These are phyloP conservation scores for Pseudomyrmex flavicornis DNA, from an alignment of 1,140 invertebrate genomes.

Conservation along the genomic window DNA sequence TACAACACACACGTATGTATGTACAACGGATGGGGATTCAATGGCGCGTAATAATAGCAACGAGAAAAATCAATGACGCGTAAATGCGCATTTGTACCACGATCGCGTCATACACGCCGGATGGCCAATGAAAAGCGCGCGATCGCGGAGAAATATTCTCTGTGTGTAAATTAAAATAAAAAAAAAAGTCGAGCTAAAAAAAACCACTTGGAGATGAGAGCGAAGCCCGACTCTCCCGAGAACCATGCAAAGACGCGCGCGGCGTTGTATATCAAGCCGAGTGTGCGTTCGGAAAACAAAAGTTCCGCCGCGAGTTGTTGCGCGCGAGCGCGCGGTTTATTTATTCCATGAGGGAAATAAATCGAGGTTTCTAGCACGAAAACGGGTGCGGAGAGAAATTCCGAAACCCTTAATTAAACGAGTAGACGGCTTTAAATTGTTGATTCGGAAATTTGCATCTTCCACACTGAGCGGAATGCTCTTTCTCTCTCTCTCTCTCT, in stretches of 20 bases:
- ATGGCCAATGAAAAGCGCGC: background rate
- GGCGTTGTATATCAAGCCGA: too few species aligned
- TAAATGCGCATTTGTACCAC: constrained; percentile 27
- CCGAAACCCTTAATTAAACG: constrained; percentile 55
- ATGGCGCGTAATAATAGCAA: constrained; percentile 45
- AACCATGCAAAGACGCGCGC: background rate
- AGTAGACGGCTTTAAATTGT: constrained; percentile 47
- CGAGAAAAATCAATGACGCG: constrained; percentile 47
- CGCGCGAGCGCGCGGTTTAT: constrained; percentile 26
- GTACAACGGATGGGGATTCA: constrained; percentile 43
- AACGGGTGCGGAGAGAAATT: constrained; percentile 24
- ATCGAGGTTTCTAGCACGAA: constrained; percentile 31
- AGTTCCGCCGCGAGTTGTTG: background rate
- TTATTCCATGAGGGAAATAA: constrained; percentile 17
- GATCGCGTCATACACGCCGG: background rate
- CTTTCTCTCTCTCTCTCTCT: background rate
- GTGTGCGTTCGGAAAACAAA: too few species aligned
- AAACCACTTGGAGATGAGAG: too few species aligned
- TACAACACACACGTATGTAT: background rate
- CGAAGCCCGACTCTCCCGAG: background rate
- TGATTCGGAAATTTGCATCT: constrained; percentile 58
- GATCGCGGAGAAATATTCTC: background rate
- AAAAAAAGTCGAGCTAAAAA: background rate
- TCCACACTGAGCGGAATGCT: constrained; percentile 8
- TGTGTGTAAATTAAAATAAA: background rate